A percentile compares a stretch with the other conserved stretches of the same genome.
These are phyloP conservation scores for Polylopha cassiicola DNA, from an alignment of 2,888 invertebrate genomes.

Conservation along the genomic window DNA sequence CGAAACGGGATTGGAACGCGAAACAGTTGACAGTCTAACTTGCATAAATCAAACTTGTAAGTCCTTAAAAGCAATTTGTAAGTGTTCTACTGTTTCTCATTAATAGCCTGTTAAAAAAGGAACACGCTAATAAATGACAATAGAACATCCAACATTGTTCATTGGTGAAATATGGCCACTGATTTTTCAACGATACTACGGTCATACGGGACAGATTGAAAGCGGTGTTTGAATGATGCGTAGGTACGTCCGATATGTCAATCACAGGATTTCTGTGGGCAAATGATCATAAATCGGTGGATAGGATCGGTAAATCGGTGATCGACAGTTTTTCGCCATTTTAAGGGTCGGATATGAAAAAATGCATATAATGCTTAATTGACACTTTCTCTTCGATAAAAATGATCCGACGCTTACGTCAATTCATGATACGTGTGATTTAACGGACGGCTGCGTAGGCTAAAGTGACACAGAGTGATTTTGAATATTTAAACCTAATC, in stretches of 20 bases:
- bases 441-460: slow-evolving; percentile 5
- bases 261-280: slow-evolving; percentile 47
- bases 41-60: slow-evolving; percentile 1
- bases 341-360: slow-evolving; percentile 18
- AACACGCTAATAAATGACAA: slow-evolving; percentile 4
- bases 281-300: slow-evolving; percentile 45
- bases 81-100: neutral
- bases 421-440: slow-evolving; percentile 6
- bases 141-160: slow-evolving; percentile 7
- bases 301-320: slow-evolving; percentile 32
- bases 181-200: slow-evolving; percentile 58
- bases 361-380: slow-evolving; percentile 15
- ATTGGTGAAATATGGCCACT: slow-evolving; percentile 45
- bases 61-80: no score
- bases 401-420: slow-evolving; percentile 7
- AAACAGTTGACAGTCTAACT: slow-evolving; percentile 8
- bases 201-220: slow-evolving; percentile 50
- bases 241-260: slow-evolving; percentile 53
- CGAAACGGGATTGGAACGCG: slow-evolving; percentile 4
- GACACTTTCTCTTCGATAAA: slow-evolving; percentile 11
- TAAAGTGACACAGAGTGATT: neutral
- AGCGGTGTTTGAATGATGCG: slow-evolving; percentile 49
- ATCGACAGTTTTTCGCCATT: slow-evolving; percentile 15
- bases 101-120: neutral
- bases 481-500: no score